Conservation (phyloP, 2,888 invertebrate species). For the Synergus laeviventris region DNA sequence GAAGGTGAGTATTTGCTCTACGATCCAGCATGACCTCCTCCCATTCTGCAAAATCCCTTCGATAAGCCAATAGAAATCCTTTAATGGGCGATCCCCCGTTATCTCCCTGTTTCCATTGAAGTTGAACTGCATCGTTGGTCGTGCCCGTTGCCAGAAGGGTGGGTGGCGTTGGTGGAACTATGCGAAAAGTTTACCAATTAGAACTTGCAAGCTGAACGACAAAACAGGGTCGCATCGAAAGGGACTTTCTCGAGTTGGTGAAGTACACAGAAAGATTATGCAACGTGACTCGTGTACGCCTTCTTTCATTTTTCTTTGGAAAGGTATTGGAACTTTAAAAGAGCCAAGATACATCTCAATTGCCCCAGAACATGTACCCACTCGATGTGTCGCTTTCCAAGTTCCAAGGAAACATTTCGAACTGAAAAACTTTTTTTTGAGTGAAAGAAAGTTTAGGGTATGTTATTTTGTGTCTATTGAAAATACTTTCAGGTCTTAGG, state of each 20-base stretch:
- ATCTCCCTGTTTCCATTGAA: constrained; percentile 79
- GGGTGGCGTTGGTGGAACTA: constrained; percentile 80
- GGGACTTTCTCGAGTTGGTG: constrained; percentile 27
- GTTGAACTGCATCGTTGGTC: constrained; percentile 77
- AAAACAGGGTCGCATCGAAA: constrained; percentile 35
- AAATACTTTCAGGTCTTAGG: too few species aligned
- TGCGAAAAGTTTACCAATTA: constrained; percentile 69
- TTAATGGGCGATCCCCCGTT: constrained; percentile 78
- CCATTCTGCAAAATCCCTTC: constrained; percentile 78
- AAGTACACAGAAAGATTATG: constrained; percentile 17
- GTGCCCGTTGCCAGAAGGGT: constrained; percentile 77
- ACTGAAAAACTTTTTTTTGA: constrained; percentile 28
- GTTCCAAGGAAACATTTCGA: constrained; percentile 13
- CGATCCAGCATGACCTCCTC: constrained; percentile 78
- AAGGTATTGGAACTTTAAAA: constrained; percentile 23
- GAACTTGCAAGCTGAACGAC: constrained; percentile 47
- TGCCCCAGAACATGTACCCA: constrained; percentile 10
- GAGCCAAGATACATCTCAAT: constrained; percentile 33
- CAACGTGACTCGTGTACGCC: constrained; percentile 16
- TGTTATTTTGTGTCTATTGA: too few species aligned
- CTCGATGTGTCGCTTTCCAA: constrained; percentile 18
- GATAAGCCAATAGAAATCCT: constrained; percentile 78
- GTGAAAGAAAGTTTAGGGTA: constrained; percentile 5
- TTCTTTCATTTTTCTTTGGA: constrained; percentile 7
- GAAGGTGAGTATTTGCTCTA: constrained; percentile 72